These are phyloP conservation scores for Macrosteles quadrilineatus DNA, from an alignment of 1,140 invertebrate genomes.

Conservation along the genomic window DNA sequence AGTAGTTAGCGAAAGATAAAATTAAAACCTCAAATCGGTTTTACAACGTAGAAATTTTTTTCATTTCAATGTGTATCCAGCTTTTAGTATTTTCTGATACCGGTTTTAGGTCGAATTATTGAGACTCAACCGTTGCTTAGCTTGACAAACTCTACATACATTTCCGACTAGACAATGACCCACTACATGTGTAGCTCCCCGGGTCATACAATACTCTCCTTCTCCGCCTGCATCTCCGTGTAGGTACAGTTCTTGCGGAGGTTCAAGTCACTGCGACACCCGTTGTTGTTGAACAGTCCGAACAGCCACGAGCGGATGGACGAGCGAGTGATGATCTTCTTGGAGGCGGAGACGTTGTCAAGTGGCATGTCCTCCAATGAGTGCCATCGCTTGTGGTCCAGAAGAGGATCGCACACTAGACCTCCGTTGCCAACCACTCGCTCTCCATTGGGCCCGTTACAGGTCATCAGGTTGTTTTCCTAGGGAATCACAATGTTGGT, in stretches of 20 bases:
- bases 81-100: neutral
- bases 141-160: neutral
- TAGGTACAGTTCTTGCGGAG: constrained; percentile 57
- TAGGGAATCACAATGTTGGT: no score
- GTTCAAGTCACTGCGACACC: constrained; percentile 63
- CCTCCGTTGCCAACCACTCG: constrained; percentile 50
- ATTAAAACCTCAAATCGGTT: no score
- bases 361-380: constrained; percentile 65
- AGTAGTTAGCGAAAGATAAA: no score
- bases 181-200: neutral
- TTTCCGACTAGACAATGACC: neutral
- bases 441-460: constrained; percentile 50
- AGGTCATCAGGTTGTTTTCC: constrained; percentile 40
- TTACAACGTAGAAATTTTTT: neutral
- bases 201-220: constrained; percentile 55
- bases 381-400: constrained; percentile 68
- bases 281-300: constrained; percentile 66
- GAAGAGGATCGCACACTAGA: constrained; percentile 51
- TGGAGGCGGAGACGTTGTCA: constrained; percentile 54
- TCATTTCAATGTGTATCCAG: neutral
- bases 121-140: neutral
- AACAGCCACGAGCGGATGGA: constrained; percentile 65
- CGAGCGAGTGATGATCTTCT: constrained; percentile 48
- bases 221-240: constrained; percentile 54
- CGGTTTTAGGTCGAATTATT: neutral